Percentiles rank a stretch among this genome's conserved stretches.
Evolutionary conservation across 2,888 invertebrate species (phyloP).

Genomic region (Dryadula phaetusa): DNA sequence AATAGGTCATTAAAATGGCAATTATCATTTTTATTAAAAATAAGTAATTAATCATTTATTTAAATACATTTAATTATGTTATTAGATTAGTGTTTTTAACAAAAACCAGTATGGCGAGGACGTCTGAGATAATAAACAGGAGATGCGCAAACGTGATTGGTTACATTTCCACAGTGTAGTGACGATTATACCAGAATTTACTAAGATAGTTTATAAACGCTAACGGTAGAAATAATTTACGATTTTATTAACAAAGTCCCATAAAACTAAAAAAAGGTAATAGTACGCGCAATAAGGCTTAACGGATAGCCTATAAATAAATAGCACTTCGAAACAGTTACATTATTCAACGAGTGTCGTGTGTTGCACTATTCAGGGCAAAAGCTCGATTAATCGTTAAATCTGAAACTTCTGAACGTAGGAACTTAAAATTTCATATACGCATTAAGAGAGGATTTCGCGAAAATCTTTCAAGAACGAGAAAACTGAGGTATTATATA

Average conservation of each 20-base stretch:
- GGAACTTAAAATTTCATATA: background rate
- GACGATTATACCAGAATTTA: background rate
- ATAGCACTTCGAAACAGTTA: slow-evolving; percentile 43
- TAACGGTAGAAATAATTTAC: background rate
- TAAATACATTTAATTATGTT: no score
- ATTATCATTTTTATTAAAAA: no score
- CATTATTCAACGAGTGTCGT: slow-evolving; percentile 70
- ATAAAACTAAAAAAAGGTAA: slow-evolving; percentile 6
- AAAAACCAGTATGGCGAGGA: no score
- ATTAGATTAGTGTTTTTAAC: no score
- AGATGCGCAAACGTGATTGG: background rate
- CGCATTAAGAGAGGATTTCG: background rate
- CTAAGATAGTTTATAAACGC: background rate
- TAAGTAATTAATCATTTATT: no score
- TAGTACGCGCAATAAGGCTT: slow-evolving; percentile 13
- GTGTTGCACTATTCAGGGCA: slow-evolving; percentile 60
- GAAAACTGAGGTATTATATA: background rate
- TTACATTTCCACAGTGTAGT: background rate
- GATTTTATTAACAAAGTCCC: background rate
- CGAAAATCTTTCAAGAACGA: no score
- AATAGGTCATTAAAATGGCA: no score
- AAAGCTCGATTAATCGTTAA: no score
- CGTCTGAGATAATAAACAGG: no score
- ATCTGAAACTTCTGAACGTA: no score
- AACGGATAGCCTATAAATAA: slow-evolving; percentile 30